Conservation (phyloP, 1,140 invertebrate species). For the Eupeodes corollae region DNA sequence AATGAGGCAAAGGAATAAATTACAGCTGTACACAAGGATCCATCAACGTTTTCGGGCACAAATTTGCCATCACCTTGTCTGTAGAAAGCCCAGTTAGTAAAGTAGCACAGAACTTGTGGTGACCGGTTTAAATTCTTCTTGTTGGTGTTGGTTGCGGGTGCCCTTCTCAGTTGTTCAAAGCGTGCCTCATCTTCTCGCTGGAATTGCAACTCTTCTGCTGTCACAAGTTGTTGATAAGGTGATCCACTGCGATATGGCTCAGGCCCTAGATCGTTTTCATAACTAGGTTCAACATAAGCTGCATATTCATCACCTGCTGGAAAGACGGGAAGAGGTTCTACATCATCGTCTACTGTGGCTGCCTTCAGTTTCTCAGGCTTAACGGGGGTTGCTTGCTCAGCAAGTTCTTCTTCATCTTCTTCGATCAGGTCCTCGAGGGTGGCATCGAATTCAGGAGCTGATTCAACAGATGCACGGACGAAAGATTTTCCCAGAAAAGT, state of each 20-base stretch:
- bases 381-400: constrained; percentile 2
- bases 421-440: constrained; percentile 8
- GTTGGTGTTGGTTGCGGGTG: constrained; percentile 3
- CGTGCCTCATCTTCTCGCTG: constrained; percentile 22
- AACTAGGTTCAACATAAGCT: constrained; percentile 33
- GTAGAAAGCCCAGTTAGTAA: constrained; percentile 82
- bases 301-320: constrained; percentile 31
- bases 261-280: constrained; percentile 8
- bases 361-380: constrained; percentile 8
- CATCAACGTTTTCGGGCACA: constrained; percentile 72
- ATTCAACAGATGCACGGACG: constrained; percentile 51
- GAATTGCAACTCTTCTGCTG: constrained; percentile 14
- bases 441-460: constrained; percentile 36
- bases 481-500: constrained; percentile 18
- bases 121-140: constrained; percentile 20
- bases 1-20: constrained; percentile 83
- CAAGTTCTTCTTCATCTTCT: background rate
- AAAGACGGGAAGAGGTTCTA: constrained; percentile 14
- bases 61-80: constrained; percentile 71
- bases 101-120: constrained; percentile 63
- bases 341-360: background rate
- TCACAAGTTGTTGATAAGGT: constrained; percentile 27
- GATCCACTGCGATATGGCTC: constrained; percentile 28
- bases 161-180: constrained; percentile 9
- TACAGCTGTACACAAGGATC: constrained; percentile 71